These are phyloP conservation scores for Coregonus suidteri DNA, from an alignment of 2,797 vertebrate species.

Conservation along the genomic window DNA sequence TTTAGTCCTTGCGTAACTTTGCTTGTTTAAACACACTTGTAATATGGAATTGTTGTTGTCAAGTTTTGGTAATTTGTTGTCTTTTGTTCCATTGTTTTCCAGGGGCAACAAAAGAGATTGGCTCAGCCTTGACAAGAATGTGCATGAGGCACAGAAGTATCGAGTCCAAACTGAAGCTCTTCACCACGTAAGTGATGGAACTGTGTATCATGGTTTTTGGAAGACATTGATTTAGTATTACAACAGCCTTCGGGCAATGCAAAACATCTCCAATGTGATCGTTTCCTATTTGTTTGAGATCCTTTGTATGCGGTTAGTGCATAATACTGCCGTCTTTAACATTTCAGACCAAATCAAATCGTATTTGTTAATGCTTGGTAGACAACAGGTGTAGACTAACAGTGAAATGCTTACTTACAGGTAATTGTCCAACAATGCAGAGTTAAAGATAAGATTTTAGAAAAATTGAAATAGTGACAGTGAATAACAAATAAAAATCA, in stretches of 20 bases:
- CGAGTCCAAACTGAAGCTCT: slow-evolving; percentile 82
- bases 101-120: slow-evolving; percentile 86
- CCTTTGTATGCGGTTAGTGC: background rate
- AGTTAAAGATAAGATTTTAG: no score
- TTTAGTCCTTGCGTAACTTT: background rate
- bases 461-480: no score
- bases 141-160: slow-evolving; percentile 87
- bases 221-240: background rate
- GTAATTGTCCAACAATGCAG: no score
- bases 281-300: background rate
- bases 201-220: background rate
- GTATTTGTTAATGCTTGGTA: no score
- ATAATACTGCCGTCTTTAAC: background rate
- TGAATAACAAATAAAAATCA: no score
- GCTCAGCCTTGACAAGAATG: slow-evolving; percentile 84
- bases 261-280: background rate
- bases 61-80: background rate
- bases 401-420: no score
- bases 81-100: slow-evolving; percentile 15
- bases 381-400: no score
- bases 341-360: background rate
- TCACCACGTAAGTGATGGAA: slow-evolving; percentile 75
- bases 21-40: background rate
- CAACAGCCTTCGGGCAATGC: background rate
- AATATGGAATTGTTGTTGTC: background rate